phyloP scores from a whole-genome alignment of 2,797 vertebrate genomes.

The Sarcoramphus papa region DNA sequence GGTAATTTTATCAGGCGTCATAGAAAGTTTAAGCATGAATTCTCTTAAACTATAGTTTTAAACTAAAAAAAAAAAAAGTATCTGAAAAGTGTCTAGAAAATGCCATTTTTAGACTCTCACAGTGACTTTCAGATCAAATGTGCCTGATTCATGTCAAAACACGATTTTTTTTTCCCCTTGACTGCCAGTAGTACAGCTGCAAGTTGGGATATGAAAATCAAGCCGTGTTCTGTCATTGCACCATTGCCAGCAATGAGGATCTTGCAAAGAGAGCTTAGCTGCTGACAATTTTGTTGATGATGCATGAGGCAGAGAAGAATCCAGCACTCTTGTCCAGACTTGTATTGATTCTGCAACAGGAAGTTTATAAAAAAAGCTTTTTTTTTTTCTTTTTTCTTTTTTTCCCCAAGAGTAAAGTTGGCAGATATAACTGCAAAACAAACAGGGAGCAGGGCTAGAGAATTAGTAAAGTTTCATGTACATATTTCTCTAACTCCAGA shows the following conservation, averaged over 20 bases:
- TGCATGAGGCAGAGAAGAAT: not conserved
- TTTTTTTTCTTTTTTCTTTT: too few species aligned
- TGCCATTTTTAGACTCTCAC: not conserved
- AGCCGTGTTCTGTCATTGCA: not conserved
- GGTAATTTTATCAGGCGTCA: not conserved
- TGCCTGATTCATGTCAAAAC: constrained; percentile 11
- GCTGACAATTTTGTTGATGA: not conserved
- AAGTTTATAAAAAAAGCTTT: not conserved
- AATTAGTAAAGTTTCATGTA: not conserved
- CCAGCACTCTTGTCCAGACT: not conserved
- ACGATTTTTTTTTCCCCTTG: not conserved
- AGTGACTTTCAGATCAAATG: not conserved
- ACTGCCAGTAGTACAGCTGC: not conserved
- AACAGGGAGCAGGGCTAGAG: not conserved
- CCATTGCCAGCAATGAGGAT: not conserved
- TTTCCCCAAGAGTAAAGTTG: not conserved
- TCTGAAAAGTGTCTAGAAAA: not conserved
- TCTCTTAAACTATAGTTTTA: not conserved
- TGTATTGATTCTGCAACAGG: not conserved
- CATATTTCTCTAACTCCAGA: not conserved
- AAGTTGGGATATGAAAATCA: constrained; percentile 34
- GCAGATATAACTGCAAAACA: not conserved
- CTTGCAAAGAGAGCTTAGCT: not conserved
- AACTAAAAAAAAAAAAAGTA: not conserved
- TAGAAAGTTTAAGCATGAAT: not conserved